phyloP scores from a whole-genome alignment of 1,140 invertebrate species.

The Drosophila micromelanica region DNA sequence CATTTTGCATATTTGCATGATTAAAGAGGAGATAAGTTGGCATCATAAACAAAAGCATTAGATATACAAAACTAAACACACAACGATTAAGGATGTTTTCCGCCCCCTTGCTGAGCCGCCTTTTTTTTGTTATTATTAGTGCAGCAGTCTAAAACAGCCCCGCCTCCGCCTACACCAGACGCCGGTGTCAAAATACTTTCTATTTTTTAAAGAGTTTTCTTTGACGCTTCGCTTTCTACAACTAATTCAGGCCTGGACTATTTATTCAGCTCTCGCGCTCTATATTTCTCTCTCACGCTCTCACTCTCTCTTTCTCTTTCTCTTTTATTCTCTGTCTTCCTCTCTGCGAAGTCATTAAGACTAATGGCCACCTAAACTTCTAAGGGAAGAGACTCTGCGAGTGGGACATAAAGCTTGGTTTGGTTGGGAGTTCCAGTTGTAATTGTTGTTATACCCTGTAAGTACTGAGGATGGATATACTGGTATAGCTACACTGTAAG shows the following conservation, averaged over 20 bases:
- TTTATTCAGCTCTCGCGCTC: conserved; percentile 18
- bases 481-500: too few relatives aligned
- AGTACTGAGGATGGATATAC: too few relatives aligned
- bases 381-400: conserved; percentile 7
- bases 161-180: not conserved
- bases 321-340: not conserved
- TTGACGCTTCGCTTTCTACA: conserved; percentile 12
- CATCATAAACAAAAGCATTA: too few relatives aligned
- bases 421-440: conserved; percentile 6
- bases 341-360: conserved; percentile 66
- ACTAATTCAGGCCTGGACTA: conserved; percentile 25
- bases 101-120: too few relatives aligned
- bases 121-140: not conserved
- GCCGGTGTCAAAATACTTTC: too few relatives aligned
- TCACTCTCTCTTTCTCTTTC: not conserved
- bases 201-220: conserved; percentile 1
- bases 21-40: conserved; percentile 13
- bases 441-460: not conserved
- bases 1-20: not conserved
- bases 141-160: not conserved
- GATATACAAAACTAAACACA: too few relatives aligned
- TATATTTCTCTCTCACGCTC: not conserved
- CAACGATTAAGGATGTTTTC: too few relatives aligned
- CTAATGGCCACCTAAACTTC: conserved; percentile 70
- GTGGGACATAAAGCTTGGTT: not conserved